phyloP scores from a whole-genome alignment of 2,888 invertebrate species.

The Caenorhabditis plicata region DNA sequence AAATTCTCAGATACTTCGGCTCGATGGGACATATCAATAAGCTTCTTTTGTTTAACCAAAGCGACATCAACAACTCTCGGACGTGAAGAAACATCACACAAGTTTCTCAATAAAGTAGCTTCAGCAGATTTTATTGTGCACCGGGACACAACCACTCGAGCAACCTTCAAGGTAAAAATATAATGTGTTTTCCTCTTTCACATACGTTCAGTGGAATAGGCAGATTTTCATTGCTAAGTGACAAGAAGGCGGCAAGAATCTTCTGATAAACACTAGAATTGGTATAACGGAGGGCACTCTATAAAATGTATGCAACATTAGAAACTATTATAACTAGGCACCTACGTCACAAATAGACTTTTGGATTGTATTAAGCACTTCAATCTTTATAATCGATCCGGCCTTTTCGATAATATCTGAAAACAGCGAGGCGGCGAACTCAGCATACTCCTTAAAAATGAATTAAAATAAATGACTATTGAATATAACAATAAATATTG shows the following conservation, averaged over 20 bases:
- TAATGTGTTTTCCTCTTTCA: neutral
- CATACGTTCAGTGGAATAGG: slow-evolving; percentile 41
- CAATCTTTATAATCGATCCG: slow-evolving; percentile 25
- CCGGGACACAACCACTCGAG: slow-evolving; percentile 6
- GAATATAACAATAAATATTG: no score
- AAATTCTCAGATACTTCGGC: slow-evolving; percentile 8
- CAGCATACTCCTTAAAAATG: slow-evolving; percentile 21
- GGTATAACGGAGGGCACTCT: slow-evolving; percentile 19
- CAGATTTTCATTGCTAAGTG: slow-evolving; percentile 36
- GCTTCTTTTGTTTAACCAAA: slow-evolving; percentile 21
- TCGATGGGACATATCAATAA: slow-evolving; percentile 1
- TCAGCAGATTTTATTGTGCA: neutral
- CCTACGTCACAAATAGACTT: slow-evolving; percentile 24
- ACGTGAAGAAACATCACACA: slow-evolving; percentile 25
- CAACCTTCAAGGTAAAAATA: slow-evolving; percentile 4
- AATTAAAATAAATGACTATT: no score
- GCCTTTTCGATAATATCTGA: slow-evolving; percentile 22
- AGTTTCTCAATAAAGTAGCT: slow-evolving; percentile 2
- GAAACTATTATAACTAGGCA: neutral
- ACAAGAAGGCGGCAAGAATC: slow-evolving; percentile 34
- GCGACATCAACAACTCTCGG: slow-evolving; percentile 27
- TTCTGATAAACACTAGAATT: slow-evolving; percentile 24
- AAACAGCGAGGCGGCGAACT: slow-evolving; percentile 17
- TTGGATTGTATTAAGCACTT: slow-evolving; percentile 34
- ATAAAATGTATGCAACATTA: neutral